Evolutionary conservation across 1,140 invertebrate genomes (phyloP).

Genomic region (Coelopa frigida): DNA sequence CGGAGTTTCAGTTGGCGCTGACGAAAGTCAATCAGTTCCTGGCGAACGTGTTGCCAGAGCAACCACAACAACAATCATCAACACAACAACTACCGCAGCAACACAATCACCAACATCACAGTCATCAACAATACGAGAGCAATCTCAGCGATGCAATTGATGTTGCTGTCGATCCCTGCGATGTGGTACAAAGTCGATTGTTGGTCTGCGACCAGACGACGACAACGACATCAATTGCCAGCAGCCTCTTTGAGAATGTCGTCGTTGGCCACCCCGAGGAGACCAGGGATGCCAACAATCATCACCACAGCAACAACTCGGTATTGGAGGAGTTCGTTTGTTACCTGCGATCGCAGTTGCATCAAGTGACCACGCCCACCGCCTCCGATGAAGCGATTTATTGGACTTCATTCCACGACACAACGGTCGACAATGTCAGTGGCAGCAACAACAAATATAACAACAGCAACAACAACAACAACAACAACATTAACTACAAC

Average conservation of each 20-base stretch:
- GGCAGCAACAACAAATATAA: neutral
- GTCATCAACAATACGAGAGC: neutral
- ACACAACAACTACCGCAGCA: neutral
- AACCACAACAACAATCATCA: neutral
- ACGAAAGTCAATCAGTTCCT: too few species aligned
- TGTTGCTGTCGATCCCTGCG: slow-evolving; percentile 1
- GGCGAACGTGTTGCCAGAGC: too few species aligned
- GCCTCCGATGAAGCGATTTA: too few species aligned
- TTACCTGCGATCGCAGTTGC: slow-evolving; percentile 17
- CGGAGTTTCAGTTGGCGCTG: slow-evolving; percentile 35
- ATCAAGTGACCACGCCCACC: neutral
- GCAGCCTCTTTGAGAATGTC: neutral
- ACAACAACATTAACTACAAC: too few species aligned
- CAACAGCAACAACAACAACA: neutral
- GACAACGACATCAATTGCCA: neutral
- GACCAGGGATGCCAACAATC: neutral
- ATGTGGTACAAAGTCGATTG: slow-evolving; percentile 7
- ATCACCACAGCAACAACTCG: neutral
- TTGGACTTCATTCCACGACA: too few species aligned
- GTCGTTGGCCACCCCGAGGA: too few species aligned
- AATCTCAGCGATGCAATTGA: neutral
- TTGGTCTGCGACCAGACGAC: slow-evolving; percentile 1
- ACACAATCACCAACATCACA: neutral
- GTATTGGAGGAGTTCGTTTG: slow-evolving; percentile 19
- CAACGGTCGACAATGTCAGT: neutral